Base-by-base conservation (phyloP, 2,888 invertebrate genomes). In the Holacanthella duospinosa region DNA sequence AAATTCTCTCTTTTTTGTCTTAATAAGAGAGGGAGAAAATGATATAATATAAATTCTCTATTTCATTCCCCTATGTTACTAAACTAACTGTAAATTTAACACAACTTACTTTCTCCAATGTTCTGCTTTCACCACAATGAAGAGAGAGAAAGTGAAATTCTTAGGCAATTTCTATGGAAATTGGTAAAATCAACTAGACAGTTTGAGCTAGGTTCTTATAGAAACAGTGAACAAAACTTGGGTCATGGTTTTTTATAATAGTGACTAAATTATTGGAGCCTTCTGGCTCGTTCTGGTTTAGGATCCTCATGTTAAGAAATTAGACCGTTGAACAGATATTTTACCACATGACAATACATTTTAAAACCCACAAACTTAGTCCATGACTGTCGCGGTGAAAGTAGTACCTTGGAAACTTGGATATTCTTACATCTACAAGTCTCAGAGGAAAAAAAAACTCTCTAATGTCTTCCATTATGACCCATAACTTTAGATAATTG, bases 391-490 rank as follows among this genome's bases (percentile, higher is more conserved):
- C 36, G 6, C 36, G 9, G n/a, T n/a, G n/a, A n/a, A 9, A 36
- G 16, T 9, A 36, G 36, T 6, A 36, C 36, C 16, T 6, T 9
- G 36, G 36, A 36, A 16, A 9, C 16, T 36, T 36, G 36, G 36
- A 36, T 16, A 6, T 36, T 36, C 36, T 36, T 36, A 36, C 6
- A 36, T 16, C 36, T 9, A 16, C 6, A 36, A 36, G 9, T 6
- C 36, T 36, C 16, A 9, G 36, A 9, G 6, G 36, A 16, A 16
- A 36, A 36, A 36, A 36, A 21, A 58, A 58, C n/a, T 6, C 56
- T 28, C 43, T 58, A 58, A 58, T 58, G 58, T n/a, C 12, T n/a
- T 36, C 58, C 58, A 58, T 58, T 58, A 58, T 58, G 58, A 58
- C 54, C 58, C 58, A 58, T 58, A 58, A 58, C 43, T 58, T 27